These are phyloP conservation scores for Anastrepha obliqua DNA, from an alignment of 1,140 invertebrate species.

Conservation along the genomic window DNA sequence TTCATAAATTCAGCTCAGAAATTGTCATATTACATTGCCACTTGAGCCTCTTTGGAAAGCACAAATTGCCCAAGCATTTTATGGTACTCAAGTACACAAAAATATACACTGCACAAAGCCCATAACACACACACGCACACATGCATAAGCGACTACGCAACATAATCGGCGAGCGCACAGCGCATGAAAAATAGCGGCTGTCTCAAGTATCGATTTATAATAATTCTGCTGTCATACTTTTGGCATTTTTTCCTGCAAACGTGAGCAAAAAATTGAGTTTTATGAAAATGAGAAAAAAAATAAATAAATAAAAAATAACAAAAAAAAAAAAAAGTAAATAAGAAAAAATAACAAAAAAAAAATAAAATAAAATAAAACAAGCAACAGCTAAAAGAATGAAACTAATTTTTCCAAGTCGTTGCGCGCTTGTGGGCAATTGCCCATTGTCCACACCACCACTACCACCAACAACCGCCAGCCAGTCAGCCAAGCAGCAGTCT, in stretches of 20 bases:
- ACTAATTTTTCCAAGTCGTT: not conserved
- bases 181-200: slow-evolving; percentile 4
- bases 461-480: too few species aligned
- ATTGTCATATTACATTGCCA: slow-evolving; percentile 40
- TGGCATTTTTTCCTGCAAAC: slow-evolving; percentile 63
- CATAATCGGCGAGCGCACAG: not conserved
- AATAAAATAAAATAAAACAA: not conserved
- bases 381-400: not conserved
- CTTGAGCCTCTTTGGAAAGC: not conserved
- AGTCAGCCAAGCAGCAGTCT: not conserved
- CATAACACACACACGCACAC: not conserved
- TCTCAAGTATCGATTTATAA: slow-evolving; percentile 69
- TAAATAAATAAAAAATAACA: not conserved
- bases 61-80: slow-evolving; percentile 7
- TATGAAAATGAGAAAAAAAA: not conserved
- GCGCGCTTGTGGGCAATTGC: not conserved
- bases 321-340: not conserved
- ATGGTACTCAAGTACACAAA: not conserved
- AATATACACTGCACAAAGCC: not conserved
- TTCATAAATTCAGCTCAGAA: not conserved
- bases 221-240: slow-evolving; percentile 73
- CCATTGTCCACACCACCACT: not conserved
- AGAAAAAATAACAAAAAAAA: not conserved
- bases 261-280: slow-evolving; percentile 72
- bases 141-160: too few species aligned